Evolutionary conservation across 2,888 invertebrate genomes (phyloP).

Genomic region (Erannis defoliaria): DNA sequence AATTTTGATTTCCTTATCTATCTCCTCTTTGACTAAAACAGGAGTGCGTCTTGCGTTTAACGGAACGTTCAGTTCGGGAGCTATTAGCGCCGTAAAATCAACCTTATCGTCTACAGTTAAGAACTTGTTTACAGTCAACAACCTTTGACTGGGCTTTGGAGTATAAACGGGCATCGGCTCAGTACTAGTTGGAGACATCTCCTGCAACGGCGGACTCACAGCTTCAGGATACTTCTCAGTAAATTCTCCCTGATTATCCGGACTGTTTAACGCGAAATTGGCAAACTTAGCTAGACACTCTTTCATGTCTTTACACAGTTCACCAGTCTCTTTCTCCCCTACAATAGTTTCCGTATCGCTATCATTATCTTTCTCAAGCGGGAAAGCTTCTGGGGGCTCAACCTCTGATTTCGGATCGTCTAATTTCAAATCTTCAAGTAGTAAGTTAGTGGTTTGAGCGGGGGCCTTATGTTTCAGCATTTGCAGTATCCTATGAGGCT

Average conservation of each 20-base stretch:
- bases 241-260: constrained; percentile 51
- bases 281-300: constrained; percentile 77
- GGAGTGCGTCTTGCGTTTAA: constrained; percentile 65
- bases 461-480: constrained; percentile 72
- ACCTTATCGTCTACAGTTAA: constrained; percentile 55
- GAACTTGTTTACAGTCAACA: constrained; percentile 70
- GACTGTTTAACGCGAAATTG: constrained; percentile 66
- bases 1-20: constrained; percentile 45
- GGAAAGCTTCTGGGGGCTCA: constrained; percentile 75
- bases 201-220: constrained; percentile 78
- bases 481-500: constrained; percentile 72
- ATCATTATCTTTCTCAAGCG: constrained; percentile 67
- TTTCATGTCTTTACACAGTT: constrained; percentile 73
- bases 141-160: constrained; percentile 68
- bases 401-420: constrained; percentile 55
- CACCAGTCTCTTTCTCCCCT: constrained; percentile 63
- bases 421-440: constrained; percentile 51
- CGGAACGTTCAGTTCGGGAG: constrained; percentile 64
- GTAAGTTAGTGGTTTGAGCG: constrained; percentile 50
- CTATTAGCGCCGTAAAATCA: constrained; percentile 58
- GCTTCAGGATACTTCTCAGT: constrained; percentile 70
- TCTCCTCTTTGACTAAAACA: constrained; percentile 57
- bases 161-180: constrained; percentile 70
- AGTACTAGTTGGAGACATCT: constrained; percentile 73
- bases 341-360: constrained; percentile 73